Conservation (phyloP, 1,140 invertebrate genomes). For the Augochlora pura region DNA sequence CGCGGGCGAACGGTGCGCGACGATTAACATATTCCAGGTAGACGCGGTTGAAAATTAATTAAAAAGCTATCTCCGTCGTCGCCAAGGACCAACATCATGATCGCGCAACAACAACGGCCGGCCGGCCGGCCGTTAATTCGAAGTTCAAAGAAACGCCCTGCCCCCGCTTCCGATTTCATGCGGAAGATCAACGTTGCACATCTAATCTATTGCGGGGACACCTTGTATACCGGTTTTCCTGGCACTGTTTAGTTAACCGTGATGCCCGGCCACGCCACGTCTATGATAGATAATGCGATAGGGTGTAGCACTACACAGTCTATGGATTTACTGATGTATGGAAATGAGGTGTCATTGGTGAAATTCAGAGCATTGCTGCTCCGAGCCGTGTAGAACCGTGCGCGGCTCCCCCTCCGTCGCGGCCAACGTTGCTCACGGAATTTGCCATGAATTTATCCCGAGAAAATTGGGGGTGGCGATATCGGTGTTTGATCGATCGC, state of each 20-base stretch:
- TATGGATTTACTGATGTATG: conserved; percentile 10
- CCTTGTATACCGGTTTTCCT: not conserved
- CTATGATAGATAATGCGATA: not conserved
- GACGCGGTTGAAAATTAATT: too few relatives aligned
- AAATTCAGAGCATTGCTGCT: not conserved
- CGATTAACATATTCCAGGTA: too few relatives aligned
- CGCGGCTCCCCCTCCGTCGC: too few relatives aligned
- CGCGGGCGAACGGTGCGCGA: too few relatives aligned
- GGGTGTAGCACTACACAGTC: not conserved
- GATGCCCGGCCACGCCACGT: not conserved
- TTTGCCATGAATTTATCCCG: not conserved
- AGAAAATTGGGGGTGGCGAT: not conserved
- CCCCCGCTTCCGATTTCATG: not conserved
- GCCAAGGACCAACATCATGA: too few relatives aligned
- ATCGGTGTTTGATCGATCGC: not conserved
- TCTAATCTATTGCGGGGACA: too few relatives aligned
- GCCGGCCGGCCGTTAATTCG: too few relatives aligned
- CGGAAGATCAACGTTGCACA: not conserved
- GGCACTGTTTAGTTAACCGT: not conserved
- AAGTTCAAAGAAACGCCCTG: too few relatives aligned
- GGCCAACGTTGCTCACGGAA: not conserved
- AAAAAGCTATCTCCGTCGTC: too few relatives aligned
- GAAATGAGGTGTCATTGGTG: conserved; percentile 11
- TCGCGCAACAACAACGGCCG: too few relatives aligned
- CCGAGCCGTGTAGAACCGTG: too few relatives aligned